These are phyloP conservation scores for Notarius lentiginosus DNA, from an alignment of 2,113 vertebrate genomes.

Conservation along the genomic window DNA sequence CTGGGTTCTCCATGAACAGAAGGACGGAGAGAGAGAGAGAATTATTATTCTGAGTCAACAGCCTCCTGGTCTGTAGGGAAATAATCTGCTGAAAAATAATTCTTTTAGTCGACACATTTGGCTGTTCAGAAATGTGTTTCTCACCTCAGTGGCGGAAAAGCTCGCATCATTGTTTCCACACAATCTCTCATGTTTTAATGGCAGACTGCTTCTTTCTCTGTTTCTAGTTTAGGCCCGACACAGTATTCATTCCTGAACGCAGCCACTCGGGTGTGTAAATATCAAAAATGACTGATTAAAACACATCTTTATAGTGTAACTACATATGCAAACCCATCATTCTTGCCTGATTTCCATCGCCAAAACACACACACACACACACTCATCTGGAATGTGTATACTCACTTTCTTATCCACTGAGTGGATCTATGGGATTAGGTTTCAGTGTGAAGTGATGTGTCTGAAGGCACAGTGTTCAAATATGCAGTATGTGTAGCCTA, in stretches of 20 bases:
- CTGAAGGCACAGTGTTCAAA: neutral
- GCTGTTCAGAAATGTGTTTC: slow-evolving; percentile 48
- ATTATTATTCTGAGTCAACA: slow-evolving; percentile 55
- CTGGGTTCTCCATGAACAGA: slow-evolving; percentile 47
- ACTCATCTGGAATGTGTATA: neutral
- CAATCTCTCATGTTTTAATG: slow-evolving; percentile 31
- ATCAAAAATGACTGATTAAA: slow-evolving; percentile 13
- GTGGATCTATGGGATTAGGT: slow-evolving; percentile 5
- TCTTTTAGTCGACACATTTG: slow-evolving; percentile 51
- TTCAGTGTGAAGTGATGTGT: slow-evolving; percentile 2
- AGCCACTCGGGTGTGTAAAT: slow-evolving; percentile 4
- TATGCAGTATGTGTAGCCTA: neutral
- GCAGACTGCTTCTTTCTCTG: slow-evolving; percentile 15
- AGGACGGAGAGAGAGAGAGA: slow-evolving; percentile 42
- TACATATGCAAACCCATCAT: slow-evolving; percentile 25
- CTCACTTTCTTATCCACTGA: slow-evolving; percentile 5
- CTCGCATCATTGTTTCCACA: slow-evolving; percentile 28
- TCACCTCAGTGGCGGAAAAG: slow-evolving; percentile 36
- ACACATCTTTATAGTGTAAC: neutral
- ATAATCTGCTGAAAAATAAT: slow-evolving; percentile 50
- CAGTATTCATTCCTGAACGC: neutral
- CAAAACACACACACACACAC: neutral
- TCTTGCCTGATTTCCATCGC: neutral
- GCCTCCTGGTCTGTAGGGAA: slow-evolving; percentile 37
- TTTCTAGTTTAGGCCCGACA: slow-evolving; percentile 1